Evolutionary conservation across 2,797 vertebrate species (phyloP).

Genomic region (Parotocinclus haroldoi): DNA sequence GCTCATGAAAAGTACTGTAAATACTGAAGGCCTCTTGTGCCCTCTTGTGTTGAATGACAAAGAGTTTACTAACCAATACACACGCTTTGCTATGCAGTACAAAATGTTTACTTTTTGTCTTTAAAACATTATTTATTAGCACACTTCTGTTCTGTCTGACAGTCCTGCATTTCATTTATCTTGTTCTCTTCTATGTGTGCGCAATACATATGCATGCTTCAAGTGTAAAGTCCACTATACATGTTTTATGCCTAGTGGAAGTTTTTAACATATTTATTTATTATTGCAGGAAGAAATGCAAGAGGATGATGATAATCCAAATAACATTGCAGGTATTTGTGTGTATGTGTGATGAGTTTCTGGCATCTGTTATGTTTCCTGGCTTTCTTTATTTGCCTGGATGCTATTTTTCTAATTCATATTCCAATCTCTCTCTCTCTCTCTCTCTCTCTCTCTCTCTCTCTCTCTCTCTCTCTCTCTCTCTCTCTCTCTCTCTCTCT

Average conservation of each 20-base stretch:
- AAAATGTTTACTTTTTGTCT: background rate
- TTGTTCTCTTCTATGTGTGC: conserved; percentile 16
- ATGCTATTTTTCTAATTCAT: conserved; percentile 43
- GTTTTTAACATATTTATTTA: conserved; percentile 46
- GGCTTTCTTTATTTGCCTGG: conserved; percentile 20
- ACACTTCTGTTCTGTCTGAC: no score
- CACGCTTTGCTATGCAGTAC: background rate
- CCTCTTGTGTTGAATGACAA: conserved; percentile 40
- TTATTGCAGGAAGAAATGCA: conserved; percentile 66
- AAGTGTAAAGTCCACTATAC: conserved; percentile 33
- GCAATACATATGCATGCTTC: conserved; percentile 42
- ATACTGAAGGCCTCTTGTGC: conserved; percentile 35
- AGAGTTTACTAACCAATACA: conserved; percentile 16
- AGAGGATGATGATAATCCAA: conserved; percentile 55
- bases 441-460: conserved; percentile 25
- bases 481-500: conserved; percentile 23
- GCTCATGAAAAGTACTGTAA: conserved; percentile 29
- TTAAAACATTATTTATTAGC: no score
- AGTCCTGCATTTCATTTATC: conserved; percentile 27
- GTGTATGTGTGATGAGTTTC: conserved; percentile 15
- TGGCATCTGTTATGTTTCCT: conserved; percentile 15
- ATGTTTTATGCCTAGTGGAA: conserved; percentile 35
- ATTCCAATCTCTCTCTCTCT: conserved; percentile 26
- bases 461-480: conserved; percentile 31
- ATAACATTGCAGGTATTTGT: conserved; percentile 62